phyloP scores from a whole-genome alignment of 2,797 vertebrate genomes.

The Aeoliscus strigatus region DNA sequence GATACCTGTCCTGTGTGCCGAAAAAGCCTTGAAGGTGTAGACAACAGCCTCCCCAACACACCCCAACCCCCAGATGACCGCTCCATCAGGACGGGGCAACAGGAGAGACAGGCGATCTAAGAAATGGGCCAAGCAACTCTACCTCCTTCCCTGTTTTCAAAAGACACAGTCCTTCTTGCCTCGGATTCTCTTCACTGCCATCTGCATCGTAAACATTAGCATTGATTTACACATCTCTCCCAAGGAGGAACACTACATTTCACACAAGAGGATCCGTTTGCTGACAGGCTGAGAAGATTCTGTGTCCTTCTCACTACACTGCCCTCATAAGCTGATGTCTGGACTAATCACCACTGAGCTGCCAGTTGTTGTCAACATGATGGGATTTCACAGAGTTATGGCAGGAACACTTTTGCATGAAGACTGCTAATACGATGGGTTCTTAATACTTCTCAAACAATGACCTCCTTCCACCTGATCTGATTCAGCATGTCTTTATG shows the following conservation, averaged over 20 bases:
- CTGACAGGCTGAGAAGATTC: slow-evolving; percentile 21
- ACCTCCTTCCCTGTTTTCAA: slow-evolving; percentile 28
- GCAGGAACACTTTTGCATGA: slow-evolving; percentile 22
- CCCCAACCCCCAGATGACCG: slow-evolving; percentile 57
- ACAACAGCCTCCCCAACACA: slow-evolving; percentile 71
- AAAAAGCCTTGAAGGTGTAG: slow-evolving; percentile 86
- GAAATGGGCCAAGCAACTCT: slow-evolving; percentile 9
- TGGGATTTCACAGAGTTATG: slow-evolving; percentile 32
- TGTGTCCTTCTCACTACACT: slow-evolving; percentile 27
- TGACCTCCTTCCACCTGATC: slow-evolving; percentile 17
- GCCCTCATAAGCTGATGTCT: slow-evolving; percentile 36
- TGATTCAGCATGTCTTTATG: slow-evolving; percentile 9
- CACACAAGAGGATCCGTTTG: slow-evolving; percentile 19
- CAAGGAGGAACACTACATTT: slow-evolving; percentile 14
- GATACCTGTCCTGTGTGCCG: slow-evolving; percentile 91
- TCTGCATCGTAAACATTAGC: slow-evolving; percentile 34
- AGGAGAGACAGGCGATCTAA: slow-evolving; percentile 82
- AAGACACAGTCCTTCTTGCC: slow-evolving; percentile 11
- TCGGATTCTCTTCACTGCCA: neutral
- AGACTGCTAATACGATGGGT: slow-evolving; percentile 22
- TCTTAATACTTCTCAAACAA: slow-evolving; percentile 16
- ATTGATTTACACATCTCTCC: slow-evolving; percentile 16
- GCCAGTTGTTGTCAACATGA: slow-evolving; percentile 32
- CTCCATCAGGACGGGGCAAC: slow-evolving; percentile 64
- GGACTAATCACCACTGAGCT: slow-evolving; percentile 40